phyloP scores from a whole-genome alignment of 2,113 vertebrate species.

The Oncorhynchus clarkii region DNA sequence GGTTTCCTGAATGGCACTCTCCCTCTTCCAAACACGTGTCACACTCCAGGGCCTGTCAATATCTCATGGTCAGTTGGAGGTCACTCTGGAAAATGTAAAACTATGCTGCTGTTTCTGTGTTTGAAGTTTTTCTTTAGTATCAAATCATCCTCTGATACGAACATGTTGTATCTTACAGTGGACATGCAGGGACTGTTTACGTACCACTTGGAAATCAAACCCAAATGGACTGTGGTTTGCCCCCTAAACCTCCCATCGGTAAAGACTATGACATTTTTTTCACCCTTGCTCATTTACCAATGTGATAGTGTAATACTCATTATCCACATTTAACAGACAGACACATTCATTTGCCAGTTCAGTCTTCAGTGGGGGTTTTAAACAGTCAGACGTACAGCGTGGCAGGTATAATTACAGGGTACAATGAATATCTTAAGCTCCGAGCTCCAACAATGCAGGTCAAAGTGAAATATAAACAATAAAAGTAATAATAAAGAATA shows the following conservation, averaged over 20 bases:
- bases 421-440: too few relatives aligned
- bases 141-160: background rate
- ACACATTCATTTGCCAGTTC: background rate
- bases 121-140: background rate
- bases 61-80: constrained; percentile 52
- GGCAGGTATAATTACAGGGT: too few relatives aligned
- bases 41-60: constrained; percentile 5
- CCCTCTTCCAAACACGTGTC: constrained; percentile 20
- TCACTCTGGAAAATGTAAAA: background rate
- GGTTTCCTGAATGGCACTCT: background rate
- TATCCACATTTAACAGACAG: background rate
- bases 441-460: too few relatives aligned
- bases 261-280: too few relatives aligned
- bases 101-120: background rate
- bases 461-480: too few relatives aligned
- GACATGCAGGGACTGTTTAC: constrained; percentile 18
- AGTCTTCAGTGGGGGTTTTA: background rate
- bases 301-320: background rate
- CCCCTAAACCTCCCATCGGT: background rate
- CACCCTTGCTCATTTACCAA: background rate
- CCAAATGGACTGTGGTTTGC: constrained; percentile 21
- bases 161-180: constrained; percentile 32
- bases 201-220: background rate
- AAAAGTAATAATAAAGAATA: too few relatives aligned
- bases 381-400: background rate